phyloP scores from a whole-genome alignment of 1,140 invertebrate genomes.

The Drosophila mayri region DNA sequence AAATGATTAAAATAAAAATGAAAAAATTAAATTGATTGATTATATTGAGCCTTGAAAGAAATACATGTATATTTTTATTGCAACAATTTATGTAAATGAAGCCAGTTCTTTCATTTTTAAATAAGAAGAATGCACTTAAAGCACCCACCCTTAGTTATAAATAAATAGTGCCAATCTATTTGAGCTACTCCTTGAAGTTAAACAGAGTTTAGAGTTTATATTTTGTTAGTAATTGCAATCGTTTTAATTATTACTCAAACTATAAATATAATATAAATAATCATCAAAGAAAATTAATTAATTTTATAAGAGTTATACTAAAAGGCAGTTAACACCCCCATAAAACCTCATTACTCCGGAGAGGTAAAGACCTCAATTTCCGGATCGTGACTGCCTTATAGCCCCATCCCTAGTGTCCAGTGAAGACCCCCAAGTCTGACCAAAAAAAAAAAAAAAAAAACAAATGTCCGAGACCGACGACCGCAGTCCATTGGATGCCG shows the following conservation, averaged over 20 bases:
- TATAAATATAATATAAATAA: background rate
- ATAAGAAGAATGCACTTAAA: no score
- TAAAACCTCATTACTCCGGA: background rate
- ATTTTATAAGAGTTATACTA: background rate
- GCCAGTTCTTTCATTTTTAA: no score
- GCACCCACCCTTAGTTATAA: no score
- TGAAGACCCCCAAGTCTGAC: conserved; percentile 23
- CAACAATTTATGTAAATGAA: background rate
- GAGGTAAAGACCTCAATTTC: background rate
- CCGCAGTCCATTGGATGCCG: conserved; percentile 47
- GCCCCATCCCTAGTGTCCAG: conserved; percentile 23
- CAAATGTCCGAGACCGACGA: background rate
- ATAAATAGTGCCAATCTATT: no score
- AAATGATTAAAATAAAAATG: background rate
- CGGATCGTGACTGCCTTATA: background rate
- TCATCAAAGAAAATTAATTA: background rate
- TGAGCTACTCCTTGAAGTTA: background rate
- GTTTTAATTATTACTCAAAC: background rate
- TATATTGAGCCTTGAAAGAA: background rate
- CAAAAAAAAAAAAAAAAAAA: conserved; percentile 16
- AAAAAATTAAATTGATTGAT: background rate
- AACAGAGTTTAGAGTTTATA: no score
- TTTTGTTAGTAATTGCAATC: background rate
- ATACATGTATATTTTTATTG: background rate
- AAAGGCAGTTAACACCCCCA: conserved; percentile 12